Evolutionary conservation across 2,113 vertebrate species (phyloP), one percentile per base, ranked within the genome.

Genomic region (Etia nguti): DNA sequence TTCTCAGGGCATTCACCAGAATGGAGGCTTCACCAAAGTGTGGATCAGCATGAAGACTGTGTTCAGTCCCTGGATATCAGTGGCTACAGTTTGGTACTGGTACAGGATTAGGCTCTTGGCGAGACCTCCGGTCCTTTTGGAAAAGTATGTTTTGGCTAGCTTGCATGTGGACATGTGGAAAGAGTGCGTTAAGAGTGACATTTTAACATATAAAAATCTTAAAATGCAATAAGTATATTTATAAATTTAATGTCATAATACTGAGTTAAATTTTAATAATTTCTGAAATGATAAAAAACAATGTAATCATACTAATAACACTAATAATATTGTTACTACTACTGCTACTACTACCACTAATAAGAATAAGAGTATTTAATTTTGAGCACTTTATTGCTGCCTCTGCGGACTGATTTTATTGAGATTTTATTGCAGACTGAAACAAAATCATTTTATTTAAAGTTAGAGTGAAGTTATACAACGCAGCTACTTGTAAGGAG

Each of bases 21-120:
- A 92, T 12, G 87, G 89, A 86, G 91, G 87, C 77, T 92, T 91
- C 70, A 91, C 89, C 13, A 88, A 84, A 82, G 91, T 92, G 77
- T 92, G 91, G 91, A 57, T 89, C 57, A 59, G 77, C 83, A 82
- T 92, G 36, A 92, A 91, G 41, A 88, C 77, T 4, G 81, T 70
- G 38, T 92, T 84, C 80, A 73, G 56, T 26, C 88, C 88, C 80
- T 87, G 88, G 80, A 86, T 90, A 16, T 70, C 62, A 6, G 20
- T 16, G 46, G 80, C 80, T 4, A 88, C 87, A 10, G 46, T 46
- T 15, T 91, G 89, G 91, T 91, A 89, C 87, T 91, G 89, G 85
- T 77, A 52, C 85, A 70, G 91, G 59, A 88, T 91, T 79, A 2
- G 85, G 38, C 68, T 91, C 68, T 88, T 86, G 80, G n/a, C 77